Base-by-base conservation (phyloP, 2,113 vertebrate species). In the Tyrannus savana region DNA sequence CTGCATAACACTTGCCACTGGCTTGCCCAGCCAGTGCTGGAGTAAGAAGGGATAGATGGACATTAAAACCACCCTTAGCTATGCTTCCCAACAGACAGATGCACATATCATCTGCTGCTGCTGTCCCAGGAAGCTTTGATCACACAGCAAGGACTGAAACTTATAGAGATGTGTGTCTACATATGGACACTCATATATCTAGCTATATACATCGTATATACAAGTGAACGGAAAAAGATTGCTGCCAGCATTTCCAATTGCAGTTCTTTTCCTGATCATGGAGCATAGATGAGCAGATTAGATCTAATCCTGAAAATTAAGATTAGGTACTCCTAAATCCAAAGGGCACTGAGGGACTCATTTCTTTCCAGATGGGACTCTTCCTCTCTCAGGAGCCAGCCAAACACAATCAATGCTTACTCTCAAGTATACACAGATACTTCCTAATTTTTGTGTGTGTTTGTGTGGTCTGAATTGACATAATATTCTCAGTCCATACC, bases 201-300 rank as follows among this genome's bases (percentile, higher is more conserved):
- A 3, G 7, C 18, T 12, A 9, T 3, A 27, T 0, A 55, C 3
- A 33, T 1, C 10, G 6, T 3, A 30, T 0, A 55, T 4, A 25
- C 0, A 24, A 0, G 14, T 18, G 42, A 84, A 37, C 12, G 68
- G 41, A 28, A 60, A 56, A 63, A 30, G 12, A 33, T 9, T 3
- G 8, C 68, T 62, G 42, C 41, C 44, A 72, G 0, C 23, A 52
- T 60, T 63, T 78, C 77, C 24, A 86, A 7, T 2, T 58, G 17
- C 47, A 73, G 17, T n/a, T 80, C 25, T 80, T 80, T 68, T 69
- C 59, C 68, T 58, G 19, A 46, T 23, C 12, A 58, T 13, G 7
- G 39, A 46, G 15, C n/a, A 47, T 8, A 28, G 24, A 76, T 73
- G 4, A 7, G 60, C 37, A 53, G 19, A 53, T 62, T 27, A 72